These are phyloP conservation scores for Styela clava DNA, from an alignment of 23 tunicate genomes.

Conservation along the genomic window DNA sequence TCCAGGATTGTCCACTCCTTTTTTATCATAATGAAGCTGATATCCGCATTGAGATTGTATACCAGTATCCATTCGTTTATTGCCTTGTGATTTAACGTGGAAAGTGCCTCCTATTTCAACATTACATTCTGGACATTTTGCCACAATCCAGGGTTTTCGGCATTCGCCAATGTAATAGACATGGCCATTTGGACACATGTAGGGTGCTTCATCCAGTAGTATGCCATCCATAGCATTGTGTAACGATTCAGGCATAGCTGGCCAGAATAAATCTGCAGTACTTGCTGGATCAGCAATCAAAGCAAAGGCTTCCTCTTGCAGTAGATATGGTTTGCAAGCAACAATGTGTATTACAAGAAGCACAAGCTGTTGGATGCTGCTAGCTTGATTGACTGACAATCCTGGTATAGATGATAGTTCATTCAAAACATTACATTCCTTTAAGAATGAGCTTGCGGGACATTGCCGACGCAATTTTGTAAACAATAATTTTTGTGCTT, in stretches of 20 bases:
- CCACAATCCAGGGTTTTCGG: constrained; percentile 9
- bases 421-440: not conserved
- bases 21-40: not conserved
- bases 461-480: not conserved
- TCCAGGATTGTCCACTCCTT: not conserved
- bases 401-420: not conserved
- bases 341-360: not conserved
- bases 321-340: not conserved
- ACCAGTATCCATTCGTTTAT: not conserved
- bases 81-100: not conserved
- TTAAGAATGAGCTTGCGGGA: not conserved
- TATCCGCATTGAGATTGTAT: not conserved
- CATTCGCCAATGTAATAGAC: constrained; percentile 60
- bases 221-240: constrained; percentile 25
- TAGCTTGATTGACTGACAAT: not conserved
- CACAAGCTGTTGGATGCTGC: not conserved
- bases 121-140: constrained; percentile 44
- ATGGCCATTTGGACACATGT: constrained; percentile 53
- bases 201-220: not conserved
- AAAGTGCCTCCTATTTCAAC: constrained; percentile 33
- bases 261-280: constrained; percentile 27
- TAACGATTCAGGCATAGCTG: constrained; percentile 54
- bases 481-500: not conserved
- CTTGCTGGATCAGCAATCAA: constrained; percentile 3
- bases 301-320: constrained; percentile 1